These are phyloP conservation scores for Alosa alosa DNA, from an alignment of 2,113 vertebrate species.

Conservation along the genomic window DNA sequence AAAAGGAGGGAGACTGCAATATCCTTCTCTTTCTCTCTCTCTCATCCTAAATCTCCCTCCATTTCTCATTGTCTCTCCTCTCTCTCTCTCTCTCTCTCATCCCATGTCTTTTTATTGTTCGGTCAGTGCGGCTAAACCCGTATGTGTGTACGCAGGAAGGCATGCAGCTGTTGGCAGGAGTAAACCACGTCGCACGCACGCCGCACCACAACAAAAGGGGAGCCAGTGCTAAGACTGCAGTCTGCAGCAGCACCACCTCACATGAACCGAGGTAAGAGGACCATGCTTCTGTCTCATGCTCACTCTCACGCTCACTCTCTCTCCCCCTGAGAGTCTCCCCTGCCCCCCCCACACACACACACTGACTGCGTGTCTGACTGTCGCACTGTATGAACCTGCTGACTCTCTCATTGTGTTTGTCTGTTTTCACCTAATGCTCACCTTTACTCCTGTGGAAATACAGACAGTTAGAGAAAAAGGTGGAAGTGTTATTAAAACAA, in stretches of 20 bases:
- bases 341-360: background rate
- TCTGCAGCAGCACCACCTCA: background rate
- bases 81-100: background rate
- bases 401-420: background rate
- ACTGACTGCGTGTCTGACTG: background rate
- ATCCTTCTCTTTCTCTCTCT: background rate
- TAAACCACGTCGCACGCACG: background rate
- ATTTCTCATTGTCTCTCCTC: background rate
- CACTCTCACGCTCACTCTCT: background rate
- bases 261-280: slow-evolving; percentile 14
- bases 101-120: background rate
- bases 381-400: background rate
- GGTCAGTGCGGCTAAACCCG: background rate
- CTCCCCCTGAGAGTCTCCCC: background rate
- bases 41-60: slow-evolving; percentile 18
- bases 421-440: background rate
- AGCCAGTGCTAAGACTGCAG: background rate
- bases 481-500: background rate
- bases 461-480: background rate
- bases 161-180: background rate
- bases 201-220: background rate
- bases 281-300: background rate
- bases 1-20: background rate
- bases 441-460: background rate
- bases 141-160: slow-evolving; percentile 1